Evolutionary conservation across 2,113 vertebrate genomes (phyloP), one percentile per base, ranked within the genome.

Genomic region (Malurus elegans): DNA sequence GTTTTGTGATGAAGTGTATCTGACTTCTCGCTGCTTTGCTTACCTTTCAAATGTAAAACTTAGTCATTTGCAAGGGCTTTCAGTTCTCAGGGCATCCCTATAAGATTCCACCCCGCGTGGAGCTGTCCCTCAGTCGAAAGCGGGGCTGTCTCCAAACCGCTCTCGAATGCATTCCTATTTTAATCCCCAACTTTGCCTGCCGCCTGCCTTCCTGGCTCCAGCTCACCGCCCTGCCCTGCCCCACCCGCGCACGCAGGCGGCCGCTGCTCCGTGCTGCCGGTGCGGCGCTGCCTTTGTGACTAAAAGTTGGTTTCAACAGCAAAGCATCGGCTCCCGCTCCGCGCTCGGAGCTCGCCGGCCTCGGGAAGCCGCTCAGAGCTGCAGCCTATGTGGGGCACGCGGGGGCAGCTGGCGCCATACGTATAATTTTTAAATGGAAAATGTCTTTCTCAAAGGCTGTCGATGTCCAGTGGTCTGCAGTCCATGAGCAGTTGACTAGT

Each of bases 401-500:
- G 54, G 93, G 78, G 93, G 60, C 93, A 42, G 71, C 85, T 80
- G 78, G 85, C 78, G 31, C 90, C 86, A 51, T 31, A 90, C 87
- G 74, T 54, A 5, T 86, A 88, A 86, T 95, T 93, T 88, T 96
- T 97, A 96, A 93, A 96, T 95, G 97, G 97, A 97, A 97, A 94
- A 96, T 82, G 85, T 88, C 95, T 96, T 79, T 97, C 97, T 97
- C 96, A 96, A 97, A 96, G 96, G 95, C 96, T 97, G 93, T 36
- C 95, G 92, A 96, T 96, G 94, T 95, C 96, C 96, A 97, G 86
- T 89, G 81, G 89, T 97, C 95, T 91, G 92, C 96, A 95, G 93
- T 91, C 67, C 73, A 34, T 95, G 95, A 97, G 92, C 90, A 79
- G 74, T 95, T 96, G 94, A 92, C 94, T 96, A 95, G 96, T 94